phyloP scores from a whole-genome alignment of 2,797 vertebrate genomes.

The Falco peregrinus region DNA sequence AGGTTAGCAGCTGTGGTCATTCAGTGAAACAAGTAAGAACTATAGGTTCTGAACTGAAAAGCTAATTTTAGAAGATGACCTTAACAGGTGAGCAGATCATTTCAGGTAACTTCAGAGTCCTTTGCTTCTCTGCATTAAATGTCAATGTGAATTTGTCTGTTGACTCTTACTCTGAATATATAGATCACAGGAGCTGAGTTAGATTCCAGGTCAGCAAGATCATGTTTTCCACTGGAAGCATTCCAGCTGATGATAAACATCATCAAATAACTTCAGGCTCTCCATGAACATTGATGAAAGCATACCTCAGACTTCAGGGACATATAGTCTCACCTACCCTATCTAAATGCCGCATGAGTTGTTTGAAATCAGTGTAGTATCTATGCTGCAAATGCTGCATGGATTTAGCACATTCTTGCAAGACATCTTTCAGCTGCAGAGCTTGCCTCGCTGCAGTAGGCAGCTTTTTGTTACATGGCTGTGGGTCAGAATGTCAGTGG shows the following conservation, averaged over 20 bases:
- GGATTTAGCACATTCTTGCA: not conserved
- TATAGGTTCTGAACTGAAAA: not conserved
- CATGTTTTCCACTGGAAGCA: constrained; percentile 48
- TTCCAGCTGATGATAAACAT: constrained; percentile 53
- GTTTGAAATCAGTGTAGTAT: not conserved
- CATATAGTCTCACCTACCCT: not conserved
- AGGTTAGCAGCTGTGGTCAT: not conserved
- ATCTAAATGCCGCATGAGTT: not conserved
- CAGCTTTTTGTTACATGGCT: not conserved
- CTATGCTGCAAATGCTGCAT: not conserved
- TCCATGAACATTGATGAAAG: not conserved
- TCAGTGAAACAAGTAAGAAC: not conserved
- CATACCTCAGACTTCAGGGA: not conserved
- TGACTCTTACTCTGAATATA: constrained; percentile 9
- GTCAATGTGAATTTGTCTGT: not conserved
- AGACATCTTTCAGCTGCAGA: not conserved
- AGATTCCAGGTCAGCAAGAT: constrained; percentile 54
- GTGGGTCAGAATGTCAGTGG: not conserved
- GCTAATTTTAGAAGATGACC: not conserved
- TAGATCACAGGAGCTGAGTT: not conserved
- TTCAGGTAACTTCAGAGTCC: constrained; percentile 19
- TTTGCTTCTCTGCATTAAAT: constrained; percentile 38
- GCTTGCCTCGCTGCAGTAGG: not conserved
- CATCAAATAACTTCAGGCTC: constrained; percentile 14
- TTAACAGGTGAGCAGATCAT: constrained; percentile 34